Evolutionary conservation across 2,888 invertebrate species (phyloP).

Genomic region (Eutolmus rufibarbis): DNA sequence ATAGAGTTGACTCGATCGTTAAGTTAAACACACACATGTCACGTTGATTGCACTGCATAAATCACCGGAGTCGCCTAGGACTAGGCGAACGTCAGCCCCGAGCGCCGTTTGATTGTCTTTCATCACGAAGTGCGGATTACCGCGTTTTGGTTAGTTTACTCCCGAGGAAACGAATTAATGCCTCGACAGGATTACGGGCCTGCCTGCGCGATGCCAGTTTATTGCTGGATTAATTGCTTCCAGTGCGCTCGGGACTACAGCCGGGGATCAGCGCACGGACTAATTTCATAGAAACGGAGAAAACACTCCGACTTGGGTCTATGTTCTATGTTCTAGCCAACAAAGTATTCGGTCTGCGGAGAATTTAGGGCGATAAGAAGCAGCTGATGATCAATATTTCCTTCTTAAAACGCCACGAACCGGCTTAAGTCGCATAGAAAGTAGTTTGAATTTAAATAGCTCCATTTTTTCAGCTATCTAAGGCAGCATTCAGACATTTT

Average conservation of each 20-base stretch:
- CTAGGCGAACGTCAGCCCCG: background rate
- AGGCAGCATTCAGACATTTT: background rate
- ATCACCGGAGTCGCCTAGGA: conserved; percentile 27
- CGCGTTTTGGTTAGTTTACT: conserved; percentile 35
- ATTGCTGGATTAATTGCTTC: conserved; percentile 18
- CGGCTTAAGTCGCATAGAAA: background rate
- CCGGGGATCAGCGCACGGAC: background rate
- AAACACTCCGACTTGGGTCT: background rate
- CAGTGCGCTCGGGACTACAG: background rate
- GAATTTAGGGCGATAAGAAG: background rate
- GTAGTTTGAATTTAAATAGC: background rate
- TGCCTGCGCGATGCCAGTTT: conserved; percentile 10
- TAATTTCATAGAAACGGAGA: background rate
- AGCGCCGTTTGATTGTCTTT: conserved; percentile 30
- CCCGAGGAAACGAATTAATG: conserved; percentile 27
- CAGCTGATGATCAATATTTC: background rate
- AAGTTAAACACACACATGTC: conserved; percentile 41
- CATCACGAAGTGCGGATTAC: conserved; percentile 41
- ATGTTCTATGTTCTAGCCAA: background rate
- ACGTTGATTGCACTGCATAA: conserved; percentile 37
- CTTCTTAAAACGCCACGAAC: background rate
- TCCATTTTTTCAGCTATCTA: background rate
- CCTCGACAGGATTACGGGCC: conserved; percentile 14
- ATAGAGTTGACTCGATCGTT: conserved; percentile 40
- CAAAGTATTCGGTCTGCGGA: background rate